Evolutionary conservation across 2,888 invertebrate genomes (phyloP), one percentile per base, ranked within the genome.

Genomic region (Cephus spinipes): DNA sequence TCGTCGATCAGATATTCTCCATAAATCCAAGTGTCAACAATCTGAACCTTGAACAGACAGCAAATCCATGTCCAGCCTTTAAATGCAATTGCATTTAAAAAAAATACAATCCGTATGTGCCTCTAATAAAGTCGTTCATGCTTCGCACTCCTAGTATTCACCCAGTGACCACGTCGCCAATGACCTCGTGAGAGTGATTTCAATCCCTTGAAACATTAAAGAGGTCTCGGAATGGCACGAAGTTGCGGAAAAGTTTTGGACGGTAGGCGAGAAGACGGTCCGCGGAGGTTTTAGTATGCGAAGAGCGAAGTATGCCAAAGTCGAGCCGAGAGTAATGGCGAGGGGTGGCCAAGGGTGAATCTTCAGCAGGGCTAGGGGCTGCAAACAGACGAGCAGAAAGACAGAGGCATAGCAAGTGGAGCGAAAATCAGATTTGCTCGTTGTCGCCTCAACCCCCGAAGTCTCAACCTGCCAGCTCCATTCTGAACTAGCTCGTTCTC

Each of bases 381-480:
- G 74, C 73, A 81, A 79, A 81, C 79, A 79, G 76, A 40, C 73
- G 73, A 75, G 74, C 68, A 78, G 75, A 40, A 15, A 77, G 76
- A 74, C 79, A 79, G 84, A 85, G 83, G 85, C 84, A 87, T 83
- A 84, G 88, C 88, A 87, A 89, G 90, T 88, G 89, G 86, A 90
- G 89, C 88, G 90, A 90, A 90, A 91, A 90, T 90, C 90, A 90
- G 90, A 91, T 91, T 91, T 91, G 85, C 89, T 89, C 89, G 90
- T 90, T 91, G 90, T 90, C 90, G 89, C 90, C 90, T 90, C 88
- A 84, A 86, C 85, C 86, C 86, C 83, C 85, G 80, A 83, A 83
- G 82, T 83, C 82, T 82, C 80, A 82, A 80, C 83, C 85, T 81
- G 85, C 68, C 68, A 40, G 36, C 75, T 75, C 33, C 82, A 85